Evolutionary conservation across 1,140 invertebrate genomes (phyloP).

Genomic region (Drosophila sproati): DNA sequence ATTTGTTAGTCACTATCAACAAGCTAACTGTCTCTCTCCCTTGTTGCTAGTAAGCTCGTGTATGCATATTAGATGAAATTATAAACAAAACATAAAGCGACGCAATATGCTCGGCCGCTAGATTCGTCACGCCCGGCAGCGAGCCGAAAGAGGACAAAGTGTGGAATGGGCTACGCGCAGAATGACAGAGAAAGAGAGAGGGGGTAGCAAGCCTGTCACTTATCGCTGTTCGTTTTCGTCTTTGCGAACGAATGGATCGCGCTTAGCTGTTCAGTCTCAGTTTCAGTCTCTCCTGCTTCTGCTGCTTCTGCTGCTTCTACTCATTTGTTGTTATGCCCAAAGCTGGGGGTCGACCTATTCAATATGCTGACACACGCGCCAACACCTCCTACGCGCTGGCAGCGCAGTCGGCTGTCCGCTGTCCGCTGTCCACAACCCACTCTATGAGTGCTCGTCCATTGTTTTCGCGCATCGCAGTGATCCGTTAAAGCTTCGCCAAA

Average conservation of each 20-base stretch:
- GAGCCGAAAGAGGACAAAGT: background rate
- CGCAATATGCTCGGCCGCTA: constrained; percentile 55
- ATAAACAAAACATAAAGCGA: constrained; percentile 77
- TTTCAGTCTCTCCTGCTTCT: constrained; percentile 31
- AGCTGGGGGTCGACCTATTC: constrained; percentile 78
- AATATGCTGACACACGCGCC: constrained; percentile 81
- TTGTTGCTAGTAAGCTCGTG: constrained; percentile 21
- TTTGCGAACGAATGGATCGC: constrained; percentile 52
- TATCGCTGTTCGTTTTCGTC: constrained; percentile 44
- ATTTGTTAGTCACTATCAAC: background rate
- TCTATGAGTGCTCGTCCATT: constrained; percentile 72
- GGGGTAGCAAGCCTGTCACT: constrained; percentile 22
- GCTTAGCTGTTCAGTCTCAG: constrained; percentile 51
- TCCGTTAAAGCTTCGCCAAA: constrained; percentile 70
- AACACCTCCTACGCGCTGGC: constrained; percentile 73
- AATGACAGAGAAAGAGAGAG: background rate
- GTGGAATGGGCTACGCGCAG: background rate
- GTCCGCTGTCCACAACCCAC: constrained; percentile 49
- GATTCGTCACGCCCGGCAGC: constrained; percentile 72
- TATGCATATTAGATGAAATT: constrained; percentile 80
- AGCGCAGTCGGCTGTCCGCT: constrained; percentile 31
- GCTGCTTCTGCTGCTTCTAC: constrained; percentile 7
- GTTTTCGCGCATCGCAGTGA: constrained; percentile 57
- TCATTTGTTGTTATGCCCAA: constrained; percentile 51
- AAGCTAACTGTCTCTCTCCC: background rate